Conservation (phyloP, 2,113 vertebrate species). For the Equus przewalskii region DNA sequence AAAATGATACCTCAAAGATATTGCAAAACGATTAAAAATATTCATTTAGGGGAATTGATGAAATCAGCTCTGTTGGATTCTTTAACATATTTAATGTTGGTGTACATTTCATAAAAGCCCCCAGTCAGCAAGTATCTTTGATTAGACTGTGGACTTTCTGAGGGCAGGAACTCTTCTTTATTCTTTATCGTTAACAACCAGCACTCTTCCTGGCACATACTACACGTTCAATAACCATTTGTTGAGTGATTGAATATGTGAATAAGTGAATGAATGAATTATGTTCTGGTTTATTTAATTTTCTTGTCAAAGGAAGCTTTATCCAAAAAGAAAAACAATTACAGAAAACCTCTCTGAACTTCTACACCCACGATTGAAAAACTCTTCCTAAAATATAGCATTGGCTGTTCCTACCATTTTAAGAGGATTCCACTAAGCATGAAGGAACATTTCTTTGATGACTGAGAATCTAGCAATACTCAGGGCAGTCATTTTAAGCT, state of each 20-base stretch:
- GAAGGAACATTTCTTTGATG: constrained; percentile 55
- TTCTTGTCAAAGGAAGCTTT: constrained; percentile 51
- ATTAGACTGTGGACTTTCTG: not conserved
- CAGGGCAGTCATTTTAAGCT: constrained; percentile 26
- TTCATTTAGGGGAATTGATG: not conserved
- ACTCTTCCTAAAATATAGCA: constrained; percentile 1
- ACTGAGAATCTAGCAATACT: constrained; percentile 13
- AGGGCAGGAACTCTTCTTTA: not conserved
- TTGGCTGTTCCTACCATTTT: not conserved
- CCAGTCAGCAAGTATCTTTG: not conserved
- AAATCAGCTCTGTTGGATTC: not conserved
- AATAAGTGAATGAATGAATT: not conserved
- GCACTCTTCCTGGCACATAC: not conserved
- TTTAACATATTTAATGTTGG: not conserved
- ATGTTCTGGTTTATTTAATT: constrained; percentile 40
- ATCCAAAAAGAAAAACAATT: constrained; percentile 51
- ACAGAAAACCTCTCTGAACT: constrained; percentile 69
- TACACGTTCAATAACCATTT: not conserved
- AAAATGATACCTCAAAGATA: not conserved
- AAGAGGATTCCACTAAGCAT: constrained; percentile 28
- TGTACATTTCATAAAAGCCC: not conserved
- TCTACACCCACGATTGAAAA: not conserved
- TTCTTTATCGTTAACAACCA: not conserved
- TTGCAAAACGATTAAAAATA: not conserved
- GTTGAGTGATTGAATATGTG: not conserved